phyloP scores from a whole-genome alignment of 2,797 vertebrate genomes.

The Atherinosoma microstoma region DNA sequence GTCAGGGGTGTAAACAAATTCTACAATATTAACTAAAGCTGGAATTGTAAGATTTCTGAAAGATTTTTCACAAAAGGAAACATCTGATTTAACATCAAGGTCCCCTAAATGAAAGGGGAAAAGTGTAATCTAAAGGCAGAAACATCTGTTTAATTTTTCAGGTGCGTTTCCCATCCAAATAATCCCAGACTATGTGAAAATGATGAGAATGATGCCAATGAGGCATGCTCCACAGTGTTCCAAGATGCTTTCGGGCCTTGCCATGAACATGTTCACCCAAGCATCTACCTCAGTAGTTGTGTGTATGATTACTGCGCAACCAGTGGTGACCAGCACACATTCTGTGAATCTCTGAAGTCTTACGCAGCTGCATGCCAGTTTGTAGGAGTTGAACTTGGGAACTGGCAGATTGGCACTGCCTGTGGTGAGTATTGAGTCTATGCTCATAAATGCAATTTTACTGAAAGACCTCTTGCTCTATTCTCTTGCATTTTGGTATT shows the following conservation, averaged over 20 bases:
- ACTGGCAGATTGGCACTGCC: constrained; percentile 81
- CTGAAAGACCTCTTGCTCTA: too few relatives aligned
- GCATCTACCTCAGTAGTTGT: constrained; percentile 83
- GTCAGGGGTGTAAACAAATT: too few relatives aligned
- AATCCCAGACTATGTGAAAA: constrained; percentile 66
- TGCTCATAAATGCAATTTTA: background rate
- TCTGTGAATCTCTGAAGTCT: constrained; percentile 84
- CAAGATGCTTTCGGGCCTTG: constrained; percentile 81
- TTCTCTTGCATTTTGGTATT: too few relatives aligned
- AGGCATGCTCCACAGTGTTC: constrained; percentile 70
- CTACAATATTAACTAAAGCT: too few relatives aligned
- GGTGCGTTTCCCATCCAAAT: constrained; percentile 66
- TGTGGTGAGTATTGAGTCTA: constrained; percentile 79
- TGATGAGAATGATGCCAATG: constrained; percentile 60
- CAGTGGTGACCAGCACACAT: constrained; percentile 70
- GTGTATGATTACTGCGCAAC: constrained; percentile 86
- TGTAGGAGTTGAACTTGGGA: constrained; percentile 75
- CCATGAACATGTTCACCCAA: constrained; percentile 81
- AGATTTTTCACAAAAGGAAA: too few relatives aligned
- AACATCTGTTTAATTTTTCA: constrained; percentile 29
- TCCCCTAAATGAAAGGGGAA: too few relatives aligned
- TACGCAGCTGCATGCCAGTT: constrained; percentile 84
- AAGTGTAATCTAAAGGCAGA: background rate
- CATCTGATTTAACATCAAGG: too few relatives aligned
- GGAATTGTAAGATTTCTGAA: too few relatives aligned